These are phyloP conservation scores for Drosophila atripex DNA, from an alignment of 2,888 invertebrate genomes.

Conservation along the genomic window DNA sequence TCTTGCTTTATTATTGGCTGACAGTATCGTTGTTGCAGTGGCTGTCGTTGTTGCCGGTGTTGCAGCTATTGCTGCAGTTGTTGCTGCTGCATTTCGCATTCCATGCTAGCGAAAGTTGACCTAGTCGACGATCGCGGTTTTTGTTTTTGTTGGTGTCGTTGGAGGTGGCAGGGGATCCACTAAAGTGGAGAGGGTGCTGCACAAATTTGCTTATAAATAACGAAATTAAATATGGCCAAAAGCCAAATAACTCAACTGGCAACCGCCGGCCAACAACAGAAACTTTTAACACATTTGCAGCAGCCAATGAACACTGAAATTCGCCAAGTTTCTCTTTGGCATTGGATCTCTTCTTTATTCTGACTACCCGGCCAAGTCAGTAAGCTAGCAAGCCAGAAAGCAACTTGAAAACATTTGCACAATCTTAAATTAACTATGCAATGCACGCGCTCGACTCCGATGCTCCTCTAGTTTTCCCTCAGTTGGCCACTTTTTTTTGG, in stretches of 20 bases:
- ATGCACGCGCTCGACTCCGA: constrained; percentile 63
- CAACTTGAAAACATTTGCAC: constrained; percentile 61
- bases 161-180: constrained; percentile 34
- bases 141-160: constrained; percentile 40
- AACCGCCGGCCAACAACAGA: constrained; percentile 58
- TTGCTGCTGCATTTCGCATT: constrained; percentile 73
- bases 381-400: constrained; percentile 50
- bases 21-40: constrained; percentile 60
- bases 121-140: constrained; percentile 73
- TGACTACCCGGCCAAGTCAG: constrained; percentile 29
- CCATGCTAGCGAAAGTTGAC: constrained; percentile 82
- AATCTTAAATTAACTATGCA: constrained; percentile 69
- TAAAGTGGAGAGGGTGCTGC: constrained; percentile 46
- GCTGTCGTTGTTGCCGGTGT: constrained; percentile 20
- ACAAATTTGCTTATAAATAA: constrained; percentile 79
- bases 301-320: constrained; percentile 27
- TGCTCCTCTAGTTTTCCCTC: constrained; percentile 20
- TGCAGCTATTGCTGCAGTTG: constrained; percentile 27
- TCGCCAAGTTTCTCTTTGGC: constrained; percentile 50
- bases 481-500: constrained; percentile 46
- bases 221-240: constrained; percentile 77
- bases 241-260: constrained; percentile 50
- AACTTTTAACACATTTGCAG: constrained; percentile 68
- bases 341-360: constrained; percentile 32
- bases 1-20: constrained; percentile 78